A percentile compares a stretch with the other conserved stretches of the same genome.
Evolutionary conservation across 2,113 vertebrate genomes (phyloP).

Genomic region (Martes martes): DNA sequence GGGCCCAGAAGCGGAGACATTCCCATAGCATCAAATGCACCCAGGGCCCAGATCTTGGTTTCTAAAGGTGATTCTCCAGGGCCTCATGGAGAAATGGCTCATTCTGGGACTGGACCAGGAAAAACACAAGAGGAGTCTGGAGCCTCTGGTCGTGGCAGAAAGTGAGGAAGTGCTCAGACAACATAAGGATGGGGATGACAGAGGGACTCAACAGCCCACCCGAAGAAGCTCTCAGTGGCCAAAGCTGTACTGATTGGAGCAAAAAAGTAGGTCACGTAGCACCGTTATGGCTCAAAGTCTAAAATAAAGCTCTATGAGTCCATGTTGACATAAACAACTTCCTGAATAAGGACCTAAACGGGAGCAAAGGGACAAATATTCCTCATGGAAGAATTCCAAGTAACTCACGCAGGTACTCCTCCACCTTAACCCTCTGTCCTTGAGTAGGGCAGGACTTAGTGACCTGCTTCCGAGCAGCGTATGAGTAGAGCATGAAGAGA

Average conservation of each 20-base stretch:
- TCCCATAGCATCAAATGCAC: background rate
- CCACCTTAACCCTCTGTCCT: background rate
- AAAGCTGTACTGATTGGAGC: background rate
- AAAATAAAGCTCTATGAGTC: too few species aligned
- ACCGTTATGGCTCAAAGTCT: background rate
- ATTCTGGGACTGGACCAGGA: background rate
- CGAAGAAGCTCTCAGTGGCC: background rate
- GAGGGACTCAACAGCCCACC: rapidly evolving
- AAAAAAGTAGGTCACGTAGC: background rate
- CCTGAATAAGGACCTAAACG: background rate
- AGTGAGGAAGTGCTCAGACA: background rate
- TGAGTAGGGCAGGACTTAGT: background rate
- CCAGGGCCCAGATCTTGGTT: background rate
- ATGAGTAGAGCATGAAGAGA: too few species aligned
- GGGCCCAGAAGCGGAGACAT: background rate
- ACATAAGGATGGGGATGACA: rapidly evolving
- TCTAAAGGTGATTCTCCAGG: background rate
- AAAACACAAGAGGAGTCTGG: background rate
- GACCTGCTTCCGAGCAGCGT: background rate
- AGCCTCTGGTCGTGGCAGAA: background rate
- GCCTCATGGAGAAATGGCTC: background rate
- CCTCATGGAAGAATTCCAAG: background rate
- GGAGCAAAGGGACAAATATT: background rate
- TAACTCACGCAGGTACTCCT: background rate
- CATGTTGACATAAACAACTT: background rate